phyloP scores from a whole-genome alignment of 2,797 vertebrate genomes.

The Rhabdophis nuchalis region DNA sequence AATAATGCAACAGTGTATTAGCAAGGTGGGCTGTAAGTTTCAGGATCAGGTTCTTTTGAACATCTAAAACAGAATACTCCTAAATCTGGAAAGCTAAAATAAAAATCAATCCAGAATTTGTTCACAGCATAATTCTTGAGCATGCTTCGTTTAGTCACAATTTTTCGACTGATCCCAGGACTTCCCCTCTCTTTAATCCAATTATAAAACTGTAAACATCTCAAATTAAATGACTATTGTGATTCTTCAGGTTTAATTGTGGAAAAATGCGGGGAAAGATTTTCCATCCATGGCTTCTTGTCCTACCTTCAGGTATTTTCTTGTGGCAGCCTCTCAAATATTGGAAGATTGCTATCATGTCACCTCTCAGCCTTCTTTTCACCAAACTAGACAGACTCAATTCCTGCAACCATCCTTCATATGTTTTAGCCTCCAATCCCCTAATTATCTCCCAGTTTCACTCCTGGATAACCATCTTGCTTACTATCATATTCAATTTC shows the following conservation, averaged over 20 bases:
- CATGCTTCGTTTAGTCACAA: not conserved
- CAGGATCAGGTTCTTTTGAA: constrained; percentile 33
- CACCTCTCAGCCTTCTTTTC: too few relatives aligned
- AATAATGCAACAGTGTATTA: constrained; percentile 55
- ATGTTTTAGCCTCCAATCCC: too few relatives aligned
- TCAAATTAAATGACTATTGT: not conserved
- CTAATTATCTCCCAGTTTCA: not conserved
- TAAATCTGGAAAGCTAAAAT: not conserved
- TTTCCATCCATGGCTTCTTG: too few relatives aligned
- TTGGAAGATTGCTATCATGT: too few relatives aligned
- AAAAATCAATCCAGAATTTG: not conserved
- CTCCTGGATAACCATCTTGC: not conserved
- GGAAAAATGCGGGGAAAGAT: not conserved
- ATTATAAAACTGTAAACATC: not conserved
- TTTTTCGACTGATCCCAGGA: not conserved
- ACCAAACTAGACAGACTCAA: too few relatives aligned
- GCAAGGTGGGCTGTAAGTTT: constrained; percentile 18
- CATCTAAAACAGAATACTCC: not conserved
- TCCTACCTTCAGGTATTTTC: too few relatives aligned
- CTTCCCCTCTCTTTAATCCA: not conserved
- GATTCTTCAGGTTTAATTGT: not conserved
- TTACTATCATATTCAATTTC: not conserved
- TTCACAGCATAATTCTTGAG: not conserved
- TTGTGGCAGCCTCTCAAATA: too few relatives aligned
- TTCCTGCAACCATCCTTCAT: too few relatives aligned